Percentiles rank a stretch among this genome's conserved stretches.
These are phyloP conservation scores for Orientallactaga sibirica DNA, from an alignment of 2,797 vertebrate genomes.

Conservation along the genomic window DNA sequence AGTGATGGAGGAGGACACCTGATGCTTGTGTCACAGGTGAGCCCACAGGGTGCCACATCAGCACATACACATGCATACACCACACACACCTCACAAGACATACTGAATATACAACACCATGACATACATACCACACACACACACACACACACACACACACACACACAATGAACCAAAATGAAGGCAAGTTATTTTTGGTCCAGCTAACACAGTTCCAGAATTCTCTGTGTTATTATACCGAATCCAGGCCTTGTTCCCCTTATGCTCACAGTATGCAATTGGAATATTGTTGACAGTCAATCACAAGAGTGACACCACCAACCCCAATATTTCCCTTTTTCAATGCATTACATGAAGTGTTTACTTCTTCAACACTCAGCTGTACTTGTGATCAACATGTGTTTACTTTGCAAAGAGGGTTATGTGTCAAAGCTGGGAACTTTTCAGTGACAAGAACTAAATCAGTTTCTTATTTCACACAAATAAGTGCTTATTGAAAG, in stretches of 20 bases:
- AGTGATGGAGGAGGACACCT: too few species aligned
- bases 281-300: not conserved
- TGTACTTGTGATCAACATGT: conserved; percentile 24
- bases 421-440: conserved; percentile 6
- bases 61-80: too few species aligned
- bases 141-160: too few species aligned
- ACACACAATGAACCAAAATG: not conserved
- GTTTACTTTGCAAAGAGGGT: conserved; percentile 32
- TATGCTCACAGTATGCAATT: not conserved
- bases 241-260: not conserved
- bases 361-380: conserved; percentile 20
- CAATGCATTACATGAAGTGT: not conserved
- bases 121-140: too few species aligned
- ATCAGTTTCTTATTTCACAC: not conserved
- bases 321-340: conserved; percentile 37
- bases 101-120: too few species aligned
- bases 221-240: not conserved
- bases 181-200: not conserved
- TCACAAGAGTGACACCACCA: not conserved
- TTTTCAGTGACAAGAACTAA: conserved; percentile 41
- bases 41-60: too few species aligned
- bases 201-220: not conserved
- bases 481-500: not conserved
- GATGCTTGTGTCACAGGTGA: too few species aligned
- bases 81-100: too few species aligned